These are phyloP conservation scores for Microdon myrmicae DNA, from an alignment of 2,888 invertebrate species.

Conservation along the genomic window DNA sequence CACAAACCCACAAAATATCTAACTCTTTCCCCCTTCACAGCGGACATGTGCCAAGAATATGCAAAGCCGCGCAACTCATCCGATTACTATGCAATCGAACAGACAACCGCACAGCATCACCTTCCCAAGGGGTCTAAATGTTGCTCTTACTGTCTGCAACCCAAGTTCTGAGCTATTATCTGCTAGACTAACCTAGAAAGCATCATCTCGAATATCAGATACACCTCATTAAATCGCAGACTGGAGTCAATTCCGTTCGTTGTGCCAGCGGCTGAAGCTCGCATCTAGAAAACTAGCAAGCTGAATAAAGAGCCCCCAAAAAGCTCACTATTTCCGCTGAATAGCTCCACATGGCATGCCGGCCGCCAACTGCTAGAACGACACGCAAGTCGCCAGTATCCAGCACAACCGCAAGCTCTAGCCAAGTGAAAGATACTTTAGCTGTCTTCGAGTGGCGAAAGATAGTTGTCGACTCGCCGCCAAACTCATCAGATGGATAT, in stretches of 20 bases:
- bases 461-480: slow-evolving; percentile 49
- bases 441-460: slow-evolving; percentile 27
- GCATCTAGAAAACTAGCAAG: not conserved
- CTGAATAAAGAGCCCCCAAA: slow-evolving; percentile 32
- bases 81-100: too few relatives aligned
- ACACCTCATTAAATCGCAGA: too few relatives aligned
- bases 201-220: too few relatives aligned
- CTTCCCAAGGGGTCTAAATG: too few relatives aligned
- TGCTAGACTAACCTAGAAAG: too few relatives aligned
- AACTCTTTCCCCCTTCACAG: too few relatives aligned
- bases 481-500: slow-evolving; percentile 46
- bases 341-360: slow-evolving; percentile 14
- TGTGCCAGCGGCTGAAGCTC: slow-evolving; percentile 18
- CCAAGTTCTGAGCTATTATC: too few relatives aligned
- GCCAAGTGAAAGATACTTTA: slow-evolving; percentile 39
- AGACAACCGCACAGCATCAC: too few relatives aligned
- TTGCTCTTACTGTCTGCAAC: too few relatives aligned
- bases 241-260: not conserved
- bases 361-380: slow-evolving; percentile 11
- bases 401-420: slow-evolving; percentile 11
- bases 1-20: too few relatives aligned
- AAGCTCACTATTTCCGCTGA: slow-evolving; percentile 26
- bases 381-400: slow-evolving; percentile 9
- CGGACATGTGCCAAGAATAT: too few relatives aligned
- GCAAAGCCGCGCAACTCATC: too few relatives aligned